Evolutionary conservation across 1,140 invertebrate species (phyloP).

Genomic region (Drosophila lini): DNA sequence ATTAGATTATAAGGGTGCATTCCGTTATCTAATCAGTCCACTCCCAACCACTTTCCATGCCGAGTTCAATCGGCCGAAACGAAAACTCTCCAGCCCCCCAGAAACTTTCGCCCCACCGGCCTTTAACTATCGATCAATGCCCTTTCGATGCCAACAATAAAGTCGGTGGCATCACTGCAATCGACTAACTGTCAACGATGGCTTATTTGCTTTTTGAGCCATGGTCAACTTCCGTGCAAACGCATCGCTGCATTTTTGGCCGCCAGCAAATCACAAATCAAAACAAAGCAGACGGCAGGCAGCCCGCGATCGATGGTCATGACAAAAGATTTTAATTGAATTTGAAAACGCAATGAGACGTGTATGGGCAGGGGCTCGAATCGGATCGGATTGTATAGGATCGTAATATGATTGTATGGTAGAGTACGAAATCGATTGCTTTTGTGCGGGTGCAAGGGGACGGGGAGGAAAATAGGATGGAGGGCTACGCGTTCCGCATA

Average conservation of each 20-base stretch:
- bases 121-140: constrained; percentile 58
- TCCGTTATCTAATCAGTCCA: constrained; percentile 14
- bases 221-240: constrained; percentile 67
- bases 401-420: constrained; percentile 12
- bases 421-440: constrained; percentile 22
- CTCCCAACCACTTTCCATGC: constrained; percentile 36
- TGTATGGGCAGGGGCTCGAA: constrained; percentile 34
- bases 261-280: constrained; percentile 57
- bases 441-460: constrained; percentile 10
- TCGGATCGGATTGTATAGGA: constrained; percentile 20
- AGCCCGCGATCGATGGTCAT: constrained; percentile 40
- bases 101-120: constrained; percentile 57
- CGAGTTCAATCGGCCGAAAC: constrained; percentile 16
- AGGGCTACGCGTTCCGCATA: constrained; percentile 74
- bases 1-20: constrained; percentile 18
- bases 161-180: constrained; percentile 35
- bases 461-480: not conserved
- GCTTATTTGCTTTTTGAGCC: constrained; percentile 48
- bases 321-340: constrained; percentile 83
- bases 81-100: constrained; percentile 18
- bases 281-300: constrained; percentile 41
- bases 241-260: constrained; percentile 59
- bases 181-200: constrained; percentile 38
- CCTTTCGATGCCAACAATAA: constrained; percentile 57
- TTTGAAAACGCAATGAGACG: constrained; percentile 80